Base-by-base conservation (phyloP, 2,888 invertebrate species). In the Neuroscelio doddi region DNA sequence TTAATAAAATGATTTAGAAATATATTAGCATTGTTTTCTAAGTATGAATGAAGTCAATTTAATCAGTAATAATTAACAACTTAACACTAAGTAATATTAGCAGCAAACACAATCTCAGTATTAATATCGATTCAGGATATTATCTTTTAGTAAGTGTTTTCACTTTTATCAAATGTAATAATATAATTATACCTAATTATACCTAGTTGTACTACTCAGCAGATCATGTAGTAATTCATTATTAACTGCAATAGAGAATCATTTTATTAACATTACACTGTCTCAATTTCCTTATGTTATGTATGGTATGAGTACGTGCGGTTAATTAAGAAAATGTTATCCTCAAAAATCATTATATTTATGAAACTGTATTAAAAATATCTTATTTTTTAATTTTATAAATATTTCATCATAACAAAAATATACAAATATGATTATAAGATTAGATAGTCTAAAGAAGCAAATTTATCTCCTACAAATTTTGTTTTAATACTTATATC, bases 81-180 rank as follows among this genome's bases (percentile, higher is more conserved):
- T 21, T 21, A 5, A 12, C 32, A 10, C 12, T 21, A 17, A 39
- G 39, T 16, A 39, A 39, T 16, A 17, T 8, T n/a, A 10, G 39
- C 39, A 5, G 10, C 36, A n/a, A 15, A 8, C 39, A n/a, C 39
- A 17, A 16, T 46, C 46, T 36, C 16, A 29, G 53, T 44, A 30
- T 55, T 36, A 36, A 5, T 39, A 39, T 41, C 59, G 61, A 65
- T 67, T 61, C 69, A 51, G 63, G 61, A 64, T 55, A 53, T 61
- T 52, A 52, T 64, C 64, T 61, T 58, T 67, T 57, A 55, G 67
- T 69, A 61, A 58, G 17, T 58, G 49, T 44, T 41, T 50, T 42
- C 42, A 53, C 47, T 26, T 39, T 27, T 26, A 15, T 26, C 52
- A 16, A 39, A 24, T 32, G n/a, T 14, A 16, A 8, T 3, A 10